Base-by-base conservation (phyloP, 2,797 vertebrate genomes). In the Rhyacichthys aspro region DNA sequence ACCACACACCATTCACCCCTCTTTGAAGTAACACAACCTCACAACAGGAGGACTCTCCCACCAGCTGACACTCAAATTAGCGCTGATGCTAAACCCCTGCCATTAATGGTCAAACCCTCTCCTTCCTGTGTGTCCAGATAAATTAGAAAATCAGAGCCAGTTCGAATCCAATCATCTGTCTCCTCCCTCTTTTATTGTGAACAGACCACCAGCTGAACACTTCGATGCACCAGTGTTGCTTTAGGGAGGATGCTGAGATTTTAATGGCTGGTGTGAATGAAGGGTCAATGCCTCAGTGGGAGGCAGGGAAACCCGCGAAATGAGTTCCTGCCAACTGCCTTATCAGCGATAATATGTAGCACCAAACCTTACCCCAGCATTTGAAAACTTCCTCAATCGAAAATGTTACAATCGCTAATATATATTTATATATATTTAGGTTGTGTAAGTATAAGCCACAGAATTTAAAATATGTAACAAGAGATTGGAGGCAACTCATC, bases 11-110 rank as follows among this genome's bases (percentile, higher is more conserved):
- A 74, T 85, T 85, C 79, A 83, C 15, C 69, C 60, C 58, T 58
- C 84, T 90, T 90, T 89, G 63, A 85, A 89, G 76, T 59, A 73
- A 83, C 76, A 83, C 79, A 78, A 59, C 61, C 65, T 72, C 89
- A 69, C 86, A 79, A 71, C 73, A 54, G 85, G 74, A 81, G 57
- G 75, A 63, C 53, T 82, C 78, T 77, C 67, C 79, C 82, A 88
- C 86, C 76, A 83, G 76, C 84, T 86, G 86, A 87, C 79, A 78
- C 70, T 85, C 79, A 86, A 82, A 89, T 89, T 87, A 90, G 80
- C 79, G 63, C 59, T 36, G 73, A 84, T 75, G 71, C 82, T 79
- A 74, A 55, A 72, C 63, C 77, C 76, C 52, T 59, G 45, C 61
- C 61, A 73, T 78, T 78, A 84, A 80, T 42, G 61, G 43, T 11